These are phyloP conservation scores for Epinephelus lanceolatus DNA, from an alignment of 2,113 vertebrate genomes.

Conservation along the genomic window DNA sequence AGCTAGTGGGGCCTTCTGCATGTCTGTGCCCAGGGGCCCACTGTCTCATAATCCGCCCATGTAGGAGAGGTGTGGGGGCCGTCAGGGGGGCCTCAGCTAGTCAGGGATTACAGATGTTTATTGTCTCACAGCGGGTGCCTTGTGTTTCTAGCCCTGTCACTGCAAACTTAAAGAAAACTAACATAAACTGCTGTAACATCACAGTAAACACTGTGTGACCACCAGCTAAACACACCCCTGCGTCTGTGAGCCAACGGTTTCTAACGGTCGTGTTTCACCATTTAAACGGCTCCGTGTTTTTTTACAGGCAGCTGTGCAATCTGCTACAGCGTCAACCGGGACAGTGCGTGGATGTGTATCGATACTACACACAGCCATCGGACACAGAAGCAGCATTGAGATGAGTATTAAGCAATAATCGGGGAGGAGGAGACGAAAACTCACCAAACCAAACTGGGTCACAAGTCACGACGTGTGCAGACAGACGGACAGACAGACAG, in stretches of 20 bases:
- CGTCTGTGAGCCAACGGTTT: background rate
- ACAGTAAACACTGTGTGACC: too few relatives aligned
- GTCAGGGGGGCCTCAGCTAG: background rate
- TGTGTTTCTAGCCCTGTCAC: background rate
- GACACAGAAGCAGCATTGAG: accelerated
- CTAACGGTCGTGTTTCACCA: background rate
- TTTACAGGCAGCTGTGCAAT: background rate
- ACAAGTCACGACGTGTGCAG: constrained; percentile 43
- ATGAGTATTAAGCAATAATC: background rate
- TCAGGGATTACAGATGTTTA: background rate
- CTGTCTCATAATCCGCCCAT: too few relatives aligned
- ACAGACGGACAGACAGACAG: background rate
- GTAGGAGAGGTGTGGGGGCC: background rate
- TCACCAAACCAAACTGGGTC: constrained; percentile 59
- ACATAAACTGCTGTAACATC: too few relatives aligned
- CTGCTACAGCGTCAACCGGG: background rate
- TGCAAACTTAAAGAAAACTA: background rate
- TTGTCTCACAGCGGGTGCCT: background rate
- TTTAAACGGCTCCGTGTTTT: background rate
- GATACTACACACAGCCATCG: background rate
- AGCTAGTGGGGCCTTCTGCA: too few relatives aligned
- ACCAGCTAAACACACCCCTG: background rate
- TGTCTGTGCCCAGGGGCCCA: too few relatives aligned
- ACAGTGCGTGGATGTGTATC: background rate
- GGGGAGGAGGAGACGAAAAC: constrained; percentile 38